phyloP scores from a whole-genome alignment of 2,888 invertebrate genomes.

The Apomyelois bistriatella region DNA sequence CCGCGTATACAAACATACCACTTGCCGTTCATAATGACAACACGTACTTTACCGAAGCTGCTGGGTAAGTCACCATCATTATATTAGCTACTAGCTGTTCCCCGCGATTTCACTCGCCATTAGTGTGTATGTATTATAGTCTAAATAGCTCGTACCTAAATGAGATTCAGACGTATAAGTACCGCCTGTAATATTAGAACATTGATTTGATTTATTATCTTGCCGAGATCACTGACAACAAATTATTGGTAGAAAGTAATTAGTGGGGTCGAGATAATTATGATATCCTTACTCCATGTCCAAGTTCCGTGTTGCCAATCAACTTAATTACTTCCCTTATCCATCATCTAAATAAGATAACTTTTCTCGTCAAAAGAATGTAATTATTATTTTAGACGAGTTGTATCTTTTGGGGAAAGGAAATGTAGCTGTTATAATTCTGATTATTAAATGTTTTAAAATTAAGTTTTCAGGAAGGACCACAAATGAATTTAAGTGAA shows the following conservation, averaged over 20 bases:
- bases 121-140: too few relatives aligned
- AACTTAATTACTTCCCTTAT: conserved; percentile 7
- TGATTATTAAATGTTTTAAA: too few relatives aligned
- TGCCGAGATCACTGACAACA: neutral
- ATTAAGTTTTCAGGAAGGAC: too few relatives aligned
- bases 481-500: too few relatives aligned
- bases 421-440: neutral
- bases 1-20: conserved; percentile 84
- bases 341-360: conserved; percentile 3
- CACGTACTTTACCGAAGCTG: conserved; percentile 87
- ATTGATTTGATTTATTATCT: neutral
- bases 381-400: neutral
- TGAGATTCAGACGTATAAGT: too few relatives aligned
- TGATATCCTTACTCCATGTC: neutral
- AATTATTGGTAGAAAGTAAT: neutral
- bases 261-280: neutral
- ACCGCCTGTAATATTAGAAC: neutral
- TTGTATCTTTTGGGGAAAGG: neutral
- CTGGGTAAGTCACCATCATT: conserved; percentile 74
- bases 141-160: too few relatives aligned
- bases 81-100: too few relatives aligned
- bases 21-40: conserved; percentile 88
- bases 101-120: too few relatives aligned
- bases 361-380: conserved; percentile 8
- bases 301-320: neutral